Evolutionary conservation across 2,113 vertebrate species (phyloP).

Genomic region (Sander lucioperca): DNA sequence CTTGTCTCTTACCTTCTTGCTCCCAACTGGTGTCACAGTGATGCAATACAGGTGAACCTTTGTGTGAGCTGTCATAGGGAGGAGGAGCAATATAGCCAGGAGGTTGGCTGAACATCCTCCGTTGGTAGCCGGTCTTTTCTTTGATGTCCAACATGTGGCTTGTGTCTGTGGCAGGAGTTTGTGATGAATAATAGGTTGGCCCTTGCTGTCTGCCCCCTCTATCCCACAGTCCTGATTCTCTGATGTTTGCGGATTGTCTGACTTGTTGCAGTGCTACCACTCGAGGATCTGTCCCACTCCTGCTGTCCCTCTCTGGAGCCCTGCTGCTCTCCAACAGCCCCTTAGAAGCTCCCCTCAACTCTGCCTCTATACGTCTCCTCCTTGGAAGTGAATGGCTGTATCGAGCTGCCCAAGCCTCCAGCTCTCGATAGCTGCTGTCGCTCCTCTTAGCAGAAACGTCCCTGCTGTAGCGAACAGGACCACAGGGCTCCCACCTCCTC

Average conservation of each 20-base stretch:
- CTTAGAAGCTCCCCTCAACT: conserved; percentile 54
- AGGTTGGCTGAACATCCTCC: conserved; percentile 78
- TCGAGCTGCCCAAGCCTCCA: conserved; percentile 79
- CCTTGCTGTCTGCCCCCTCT: conserved; percentile 48
- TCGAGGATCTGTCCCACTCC: conserved; percentile 45
- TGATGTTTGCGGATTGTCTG: conserved; percentile 44
- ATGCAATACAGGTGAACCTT: conserved; percentile 51
- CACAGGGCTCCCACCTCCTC: conserved; percentile 69
- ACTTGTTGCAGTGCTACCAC: conserved; percentile 43
- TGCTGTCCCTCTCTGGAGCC: conserved; percentile 47
- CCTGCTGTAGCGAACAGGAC: conserved; percentile 59
- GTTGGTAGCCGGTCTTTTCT: conserved; percentile 60
- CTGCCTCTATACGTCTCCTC: conserved; percentile 73
- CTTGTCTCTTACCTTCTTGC: conserved; percentile 55
- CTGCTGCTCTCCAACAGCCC: conserved; percentile 54
- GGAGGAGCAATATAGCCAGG: conserved; percentile 91
- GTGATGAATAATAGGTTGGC: conserved; percentile 22
- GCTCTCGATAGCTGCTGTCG: conserved; percentile 75
- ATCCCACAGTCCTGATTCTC: conserved; percentile 55
- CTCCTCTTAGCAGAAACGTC: conserved; percentile 65
- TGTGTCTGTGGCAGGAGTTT: conserved; percentile 31
- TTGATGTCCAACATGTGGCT: conserved; percentile 47
- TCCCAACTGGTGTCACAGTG: conserved; percentile 42
- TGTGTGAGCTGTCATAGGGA: conserved; percentile 86
- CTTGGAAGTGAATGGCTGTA: conserved; percentile 81